phyloP scores from a whole-genome alignment of 2,797 vertebrate species.

The Fistularia commersonii region DNA sequence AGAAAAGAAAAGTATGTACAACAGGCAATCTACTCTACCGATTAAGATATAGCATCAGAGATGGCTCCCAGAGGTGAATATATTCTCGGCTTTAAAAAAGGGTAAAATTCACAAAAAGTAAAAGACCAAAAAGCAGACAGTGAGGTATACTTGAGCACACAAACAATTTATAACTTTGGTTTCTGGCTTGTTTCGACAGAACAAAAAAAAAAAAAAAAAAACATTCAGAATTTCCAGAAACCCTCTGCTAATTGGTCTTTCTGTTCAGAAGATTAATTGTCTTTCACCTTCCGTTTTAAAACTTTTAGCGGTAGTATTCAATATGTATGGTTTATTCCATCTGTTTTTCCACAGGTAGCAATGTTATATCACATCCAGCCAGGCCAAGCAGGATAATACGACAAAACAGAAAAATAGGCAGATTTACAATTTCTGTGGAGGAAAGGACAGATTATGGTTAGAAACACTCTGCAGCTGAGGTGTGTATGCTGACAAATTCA shows the following conservation, averaged over 20 bases:
- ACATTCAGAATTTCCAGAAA: neutral
- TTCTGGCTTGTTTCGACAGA: slow-evolving; percentile 1
- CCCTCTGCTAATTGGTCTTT: neutral
- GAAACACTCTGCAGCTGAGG: slow-evolving; percentile 9
- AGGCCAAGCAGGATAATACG: slow-evolving; percentile 23
- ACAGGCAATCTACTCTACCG: slow-evolving; percentile 4
- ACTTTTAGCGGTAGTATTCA: neutral
- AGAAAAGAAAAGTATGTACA: slow-evolving; percentile 1
- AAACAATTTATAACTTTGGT: slow-evolving; percentile 2
- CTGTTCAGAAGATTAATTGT: neutral
- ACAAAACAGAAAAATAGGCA: slow-evolving; percentile 5
- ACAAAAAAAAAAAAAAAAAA: no score
- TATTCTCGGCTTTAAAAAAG: slow-evolving; percentile 2
- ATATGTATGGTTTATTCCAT: no score
- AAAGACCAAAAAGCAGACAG: neutral
- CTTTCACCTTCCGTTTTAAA: neutral
- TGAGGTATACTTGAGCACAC: neutral
- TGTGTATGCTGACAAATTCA: slow-evolving; percentile 34
- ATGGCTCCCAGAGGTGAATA: slow-evolving; percentile 2
- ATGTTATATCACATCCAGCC: no score
- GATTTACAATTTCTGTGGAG: no score
- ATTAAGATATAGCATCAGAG: neutral
- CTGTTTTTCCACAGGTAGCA: no score
- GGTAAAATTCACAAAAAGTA: slow-evolving; percentile 7
- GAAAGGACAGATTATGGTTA: slow-evolving; percentile 18